Conservation (phyloP, 2,797 vertebrate species). For the Etheostoma perlongum region DNA sequence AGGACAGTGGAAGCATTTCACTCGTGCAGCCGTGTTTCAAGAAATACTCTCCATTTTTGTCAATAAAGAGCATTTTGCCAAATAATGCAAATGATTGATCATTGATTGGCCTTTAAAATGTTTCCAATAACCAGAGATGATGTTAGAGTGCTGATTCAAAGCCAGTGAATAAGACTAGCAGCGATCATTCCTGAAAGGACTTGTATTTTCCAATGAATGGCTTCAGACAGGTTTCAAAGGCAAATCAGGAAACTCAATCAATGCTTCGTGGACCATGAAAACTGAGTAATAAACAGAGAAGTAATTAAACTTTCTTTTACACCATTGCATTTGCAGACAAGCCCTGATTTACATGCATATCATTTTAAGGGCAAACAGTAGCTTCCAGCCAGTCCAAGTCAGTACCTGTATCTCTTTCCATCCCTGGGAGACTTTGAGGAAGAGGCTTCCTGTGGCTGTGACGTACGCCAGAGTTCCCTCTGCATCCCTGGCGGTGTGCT, state of each 20-base stretch:
- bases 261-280: background rate
- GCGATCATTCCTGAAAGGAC: background rate
- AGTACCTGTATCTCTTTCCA: slow-evolving; percentile 95
- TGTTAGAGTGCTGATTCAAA: slow-evolving; percentile 2
- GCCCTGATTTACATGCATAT: background rate
- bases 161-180: background rate
- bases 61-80: background rate
- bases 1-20: background rate
- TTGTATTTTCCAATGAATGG: background rate
- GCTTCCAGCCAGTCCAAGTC: background rate
- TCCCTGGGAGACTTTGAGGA: slow-evolving; percentile 91
- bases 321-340: background rate
- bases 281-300: slow-evolving; percentile 13
- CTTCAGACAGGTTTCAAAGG: background rate
- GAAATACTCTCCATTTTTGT: slow-evolving; percentile 14
- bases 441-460: slow-evolving; percentile 87
- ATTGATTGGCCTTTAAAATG: slow-evolving; percentile 2
- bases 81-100: slow-evolving; percentile 14
- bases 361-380: background rate
- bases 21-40: no score
- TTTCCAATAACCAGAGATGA: slow-evolving; percentile 1
- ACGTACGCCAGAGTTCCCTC: slow-evolving; percentile 90
- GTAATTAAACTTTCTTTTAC: slow-evolving; percentile 1
- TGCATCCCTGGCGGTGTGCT: slow-evolving; percentile 83
- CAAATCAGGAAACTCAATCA: slow-evolving; percentile 5